Percentiles rank a stretch among this genome's conserved stretches.
Evolutionary conservation across 2,113 vertebrate species (phyloP).

Genomic region (Oceanodroma tethys): DNA sequence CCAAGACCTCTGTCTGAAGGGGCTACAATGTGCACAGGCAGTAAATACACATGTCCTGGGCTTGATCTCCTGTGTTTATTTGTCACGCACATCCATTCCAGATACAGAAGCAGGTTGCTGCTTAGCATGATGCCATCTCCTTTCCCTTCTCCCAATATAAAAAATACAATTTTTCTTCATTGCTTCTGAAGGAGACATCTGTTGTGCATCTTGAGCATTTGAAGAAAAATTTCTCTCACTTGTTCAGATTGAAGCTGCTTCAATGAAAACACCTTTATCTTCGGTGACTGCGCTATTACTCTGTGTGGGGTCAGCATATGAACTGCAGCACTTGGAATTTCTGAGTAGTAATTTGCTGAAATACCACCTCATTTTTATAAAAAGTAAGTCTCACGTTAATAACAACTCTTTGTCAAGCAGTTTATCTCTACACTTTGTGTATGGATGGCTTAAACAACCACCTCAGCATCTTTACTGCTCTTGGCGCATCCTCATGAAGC

Average conservation of each 20-base stretch:
- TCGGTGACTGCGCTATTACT: background rate
- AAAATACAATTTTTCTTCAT: conserved; percentile 5
- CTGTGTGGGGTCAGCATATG: background rate
- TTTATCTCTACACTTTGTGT: background rate
- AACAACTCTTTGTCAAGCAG: background rate
- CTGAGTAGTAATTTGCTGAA: background rate
- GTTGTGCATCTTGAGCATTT: background rate
- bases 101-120: conserved; percentile 35
- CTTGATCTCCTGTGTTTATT: background rate
- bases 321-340: background rate
- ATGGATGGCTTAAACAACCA: rapidly evolving
- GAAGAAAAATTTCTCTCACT: background rate
- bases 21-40: background rate
- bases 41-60: background rate
- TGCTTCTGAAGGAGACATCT: conserved; percentile 37
- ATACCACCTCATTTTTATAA: background rate
- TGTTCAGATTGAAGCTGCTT: background rate
- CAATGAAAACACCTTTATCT: background rate
- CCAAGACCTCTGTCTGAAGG: background rate
- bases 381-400: background rate
- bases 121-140: conserved; percentile 17
- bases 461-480: background rate
- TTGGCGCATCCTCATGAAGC: background rate
- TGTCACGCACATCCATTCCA: background rate
- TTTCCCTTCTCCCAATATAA: background rate